These are phyloP conservation scores for Cactoblastis cactorum DNA, from an alignment of 2,888 invertebrate species.

Conservation along the genomic window DNA sequence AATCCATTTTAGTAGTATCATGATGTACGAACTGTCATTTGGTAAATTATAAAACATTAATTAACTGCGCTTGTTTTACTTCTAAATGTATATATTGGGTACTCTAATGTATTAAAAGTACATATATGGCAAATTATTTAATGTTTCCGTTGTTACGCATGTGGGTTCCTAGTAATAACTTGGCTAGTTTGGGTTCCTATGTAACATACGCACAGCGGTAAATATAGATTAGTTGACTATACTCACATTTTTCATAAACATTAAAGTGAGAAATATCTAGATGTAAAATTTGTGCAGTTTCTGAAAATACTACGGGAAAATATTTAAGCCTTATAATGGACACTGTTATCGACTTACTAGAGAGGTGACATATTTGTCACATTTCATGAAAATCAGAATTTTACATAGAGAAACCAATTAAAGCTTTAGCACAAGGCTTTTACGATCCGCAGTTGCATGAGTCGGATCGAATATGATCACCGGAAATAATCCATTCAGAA, in stretches of 20 bases:
- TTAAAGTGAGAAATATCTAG: not conserved
- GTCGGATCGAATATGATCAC: not conserved
- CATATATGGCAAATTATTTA: slow-evolving; percentile 7
- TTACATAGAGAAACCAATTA: slow-evolving; percentile 9
- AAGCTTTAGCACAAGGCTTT: slow-evolving; percentile 3
- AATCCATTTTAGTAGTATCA: too few relatives aligned
- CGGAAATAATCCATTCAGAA: not conserved
- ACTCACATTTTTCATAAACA: slow-evolving; percentile 1
- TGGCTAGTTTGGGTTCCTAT: not conserved
- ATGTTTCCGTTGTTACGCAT: slow-evolving; percentile 7
- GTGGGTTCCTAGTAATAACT: not conserved
- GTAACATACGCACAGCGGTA: slow-evolving; percentile 1
- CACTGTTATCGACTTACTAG: slow-evolving; percentile 24
- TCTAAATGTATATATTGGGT: slow-evolving; percentile 12
- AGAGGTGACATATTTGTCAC: slow-evolving; percentile 16
- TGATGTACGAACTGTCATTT: slow-evolving; percentile 7
- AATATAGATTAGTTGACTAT: not conserved
- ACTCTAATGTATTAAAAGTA: not conserved
- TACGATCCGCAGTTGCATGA: not conserved
- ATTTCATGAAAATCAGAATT: slow-evolving; percentile 5
- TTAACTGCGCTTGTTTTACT: slow-evolving; percentile 13
- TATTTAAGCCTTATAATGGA: slow-evolving; percentile 19
- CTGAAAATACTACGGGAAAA: slow-evolving; percentile 27
- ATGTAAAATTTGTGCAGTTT: slow-evolving; percentile 22
- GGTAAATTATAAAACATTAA: slow-evolving; percentile 2